Evolutionary conservation across 2,888 invertebrate species (phyloP).

Genomic region (Eledona agricola): DNA sequence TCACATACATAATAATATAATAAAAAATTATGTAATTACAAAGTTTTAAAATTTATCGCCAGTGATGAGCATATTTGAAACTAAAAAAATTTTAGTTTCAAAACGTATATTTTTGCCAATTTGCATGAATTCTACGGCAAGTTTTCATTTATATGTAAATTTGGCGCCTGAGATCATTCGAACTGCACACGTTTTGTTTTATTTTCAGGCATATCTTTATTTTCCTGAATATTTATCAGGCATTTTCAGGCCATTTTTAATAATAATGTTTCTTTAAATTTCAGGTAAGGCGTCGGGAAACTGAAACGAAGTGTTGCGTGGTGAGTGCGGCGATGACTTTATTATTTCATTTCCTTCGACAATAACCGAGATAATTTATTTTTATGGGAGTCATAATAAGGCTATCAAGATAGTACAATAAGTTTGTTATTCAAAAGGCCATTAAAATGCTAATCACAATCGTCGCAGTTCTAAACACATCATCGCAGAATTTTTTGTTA

Average conservation of each 20-base stretch:
- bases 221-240: constrained; percentile 35
- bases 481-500: no score
- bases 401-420: constrained; percentile 41
- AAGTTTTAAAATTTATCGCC: no score
- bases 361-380: constrained; percentile 25
- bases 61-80: no score
- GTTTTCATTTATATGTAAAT: constrained; percentile 59
- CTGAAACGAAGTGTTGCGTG: neutral
- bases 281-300: constrained; percentile 21
- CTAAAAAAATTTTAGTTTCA: no score
- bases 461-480: constrained; percentile 34
- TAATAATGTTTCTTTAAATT: constrained; percentile 18
- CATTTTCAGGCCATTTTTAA: constrained; percentile 23
- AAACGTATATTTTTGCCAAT: constrained; percentile 33
- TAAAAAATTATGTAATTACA: no score
- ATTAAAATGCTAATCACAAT: constrained; percentile 46
- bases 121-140: constrained; percentile 39
- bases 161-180: constrained; percentile 33
- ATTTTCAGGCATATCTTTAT: constrained; percentile 22
- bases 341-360: constrained; percentile 21
- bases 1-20: no score
- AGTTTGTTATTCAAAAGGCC: constrained; percentile 38
- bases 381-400: constrained; percentile 26
- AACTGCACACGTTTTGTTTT: constrained; percentile 30
- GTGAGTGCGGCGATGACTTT: constrained; percentile 16